Evolutionary conservation across 2,113 vertebrate genomes (phyloP).

Genomic region (Corvus hawaiiensis): DNA sequence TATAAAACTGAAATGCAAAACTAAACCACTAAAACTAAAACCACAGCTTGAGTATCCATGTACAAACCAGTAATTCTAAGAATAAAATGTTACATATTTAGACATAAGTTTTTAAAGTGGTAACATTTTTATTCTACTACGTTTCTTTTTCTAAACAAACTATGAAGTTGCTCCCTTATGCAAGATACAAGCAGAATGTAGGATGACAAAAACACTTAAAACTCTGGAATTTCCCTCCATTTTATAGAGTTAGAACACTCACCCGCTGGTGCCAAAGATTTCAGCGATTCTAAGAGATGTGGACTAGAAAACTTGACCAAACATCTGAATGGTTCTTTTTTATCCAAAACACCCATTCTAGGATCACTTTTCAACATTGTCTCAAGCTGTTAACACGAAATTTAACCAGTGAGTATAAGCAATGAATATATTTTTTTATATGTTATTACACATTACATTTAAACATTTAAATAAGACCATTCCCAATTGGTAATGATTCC

Average conservation of each 20-base stretch:
- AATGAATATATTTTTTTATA: not conserved
- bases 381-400: constrained; percentile 80
- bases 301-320: constrained; percentile 87
- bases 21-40: not conserved
- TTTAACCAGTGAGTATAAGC: not conserved
- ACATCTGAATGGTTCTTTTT: constrained; percentile 81
- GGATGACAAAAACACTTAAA: not conserved
- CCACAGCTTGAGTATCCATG: not conserved
- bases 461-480: not conserved
- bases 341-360: constrained; percentile 60
- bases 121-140: not conserved
- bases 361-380: constrained; percentile 81
- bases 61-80: not conserved
- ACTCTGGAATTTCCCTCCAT: not conserved
- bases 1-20: not conserved
- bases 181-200: not conserved
- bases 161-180: not conserved
- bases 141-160: not conserved
- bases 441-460: not conserved
- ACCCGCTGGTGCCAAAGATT: constrained; percentile 84
- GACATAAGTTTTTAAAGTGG: not conserved
- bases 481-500: not conserved
- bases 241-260: not conserved
- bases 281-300: constrained; percentile 87
- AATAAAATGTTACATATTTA: not conserved